A percentile compares a stretch with the other conserved stretches of the same genome.
These are phyloP conservation scores for Pteruthius melanotis DNA, from an alignment of 2,113 vertebrate species.

Conservation along the genomic window DNA sequence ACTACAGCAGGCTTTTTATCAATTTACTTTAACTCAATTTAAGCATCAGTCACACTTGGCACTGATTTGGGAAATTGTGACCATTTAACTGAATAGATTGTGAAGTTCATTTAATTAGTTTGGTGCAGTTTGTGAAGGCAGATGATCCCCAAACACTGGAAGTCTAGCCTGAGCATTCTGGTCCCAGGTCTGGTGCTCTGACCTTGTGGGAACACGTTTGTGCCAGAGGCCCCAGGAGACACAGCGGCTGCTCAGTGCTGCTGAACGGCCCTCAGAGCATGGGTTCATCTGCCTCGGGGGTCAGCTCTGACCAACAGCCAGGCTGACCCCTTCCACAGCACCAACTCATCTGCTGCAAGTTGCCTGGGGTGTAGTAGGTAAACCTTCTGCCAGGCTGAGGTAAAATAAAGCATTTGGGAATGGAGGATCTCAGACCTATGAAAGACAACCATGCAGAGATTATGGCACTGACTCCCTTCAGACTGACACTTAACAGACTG, in stretches of 20 bases:
- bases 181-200: not conserved
- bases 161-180: not conserved
- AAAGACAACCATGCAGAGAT: not conserved
- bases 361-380: not conserved
- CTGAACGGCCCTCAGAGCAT: not conserved
- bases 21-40: conserved; percentile 17
- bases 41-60: not conserved
- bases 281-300: not conserved
- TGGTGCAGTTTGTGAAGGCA: not conserved
- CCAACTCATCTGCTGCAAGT: not conserved
- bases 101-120: conserved; percentile 43
- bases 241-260: accelerated
- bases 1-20: not conserved
- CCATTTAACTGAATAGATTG: not conserved
- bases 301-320: not conserved
- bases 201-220: not conserved
- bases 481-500: not conserved
- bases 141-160: not conserved
- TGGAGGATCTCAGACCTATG: not conserved
- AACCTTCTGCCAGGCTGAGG: not conserved
- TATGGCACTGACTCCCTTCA: not conserved
- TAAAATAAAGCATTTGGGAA: not conserved
- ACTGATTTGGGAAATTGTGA: not conserved
- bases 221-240: not conserved
- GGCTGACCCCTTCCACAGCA: not conserved